Percentiles rank a stretch among this genome's conserved stretches.
phyloP scores from a whole-genome alignment of 2,888 invertebrate genomes.

The Sylvicola fuscatus region DNA sequence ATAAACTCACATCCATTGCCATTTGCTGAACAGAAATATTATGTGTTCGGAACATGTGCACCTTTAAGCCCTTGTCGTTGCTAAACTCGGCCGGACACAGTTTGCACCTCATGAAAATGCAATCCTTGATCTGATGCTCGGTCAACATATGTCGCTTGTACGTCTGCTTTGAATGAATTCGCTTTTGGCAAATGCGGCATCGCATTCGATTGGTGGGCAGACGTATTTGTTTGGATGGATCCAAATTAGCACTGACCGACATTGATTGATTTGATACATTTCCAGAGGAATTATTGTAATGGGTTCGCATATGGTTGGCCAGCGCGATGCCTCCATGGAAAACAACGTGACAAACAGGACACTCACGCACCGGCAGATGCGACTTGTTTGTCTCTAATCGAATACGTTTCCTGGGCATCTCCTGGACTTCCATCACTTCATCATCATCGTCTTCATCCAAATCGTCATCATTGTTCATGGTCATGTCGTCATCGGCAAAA shows the following conservation, averaged over 20 bases:
- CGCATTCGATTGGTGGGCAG: constrained; percentile 16
- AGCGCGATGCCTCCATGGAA: constrained; percentile 22
- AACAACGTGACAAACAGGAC: constrained; percentile 20
- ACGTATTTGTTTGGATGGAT: neutral
- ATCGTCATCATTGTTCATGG: constrained; percentile 12
- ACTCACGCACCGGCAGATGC: constrained; percentile 11
- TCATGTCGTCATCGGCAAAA: neutral
- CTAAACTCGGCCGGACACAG: constrained; percentile 25
- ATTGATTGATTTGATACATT: neutral
- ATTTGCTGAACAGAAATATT: constrained; percentile 6
- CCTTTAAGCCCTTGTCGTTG: constrained; percentile 25
- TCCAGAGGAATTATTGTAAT: constrained; percentile 6
- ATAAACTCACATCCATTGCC: constrained; percentile 3
- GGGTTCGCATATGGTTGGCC: constrained; percentile 25
- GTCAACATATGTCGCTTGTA: constrained; percentile 25
- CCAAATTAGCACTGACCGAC: neutral
- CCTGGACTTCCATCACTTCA: constrained; percentile 2
- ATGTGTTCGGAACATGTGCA: constrained; percentile 25
- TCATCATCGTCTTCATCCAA: constrained; percentile 10
- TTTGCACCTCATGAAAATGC: constrained; percentile 23
- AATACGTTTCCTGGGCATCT: constrained; percentile 7
- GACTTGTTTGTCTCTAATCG: constrained; percentile 4
- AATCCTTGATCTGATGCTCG: constrained; percentile 24
- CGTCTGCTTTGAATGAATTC: constrained; percentile 24
- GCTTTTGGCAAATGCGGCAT: constrained; percentile 23